Base-by-base conservation (phyloP, 2,797 vertebrate genomes). In the Pempheris klunzingeri region DNA sequence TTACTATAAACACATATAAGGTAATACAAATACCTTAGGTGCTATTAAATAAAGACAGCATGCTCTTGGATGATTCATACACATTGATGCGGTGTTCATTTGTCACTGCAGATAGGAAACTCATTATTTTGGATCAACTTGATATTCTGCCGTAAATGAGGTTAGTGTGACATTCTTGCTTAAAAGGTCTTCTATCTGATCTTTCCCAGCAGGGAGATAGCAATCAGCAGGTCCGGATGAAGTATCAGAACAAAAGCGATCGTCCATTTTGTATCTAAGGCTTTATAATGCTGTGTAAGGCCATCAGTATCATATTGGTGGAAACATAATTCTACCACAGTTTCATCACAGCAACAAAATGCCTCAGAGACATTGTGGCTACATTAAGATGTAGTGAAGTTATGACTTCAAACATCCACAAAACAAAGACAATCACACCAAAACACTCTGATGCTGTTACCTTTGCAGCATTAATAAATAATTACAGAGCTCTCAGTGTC, bases 391-490 rank as follows among this genome's bases (percentile, higher is more conserved):
- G 47, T 34, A 57, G n/a, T 64, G 5, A 49, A 67, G 32, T 57
- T 71, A 24, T 62, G 47, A 38, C 52, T 74, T 77, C n/a, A 65
- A 68, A 82, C 63, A 59, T 34, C 20, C 46, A 50, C 18, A 60
- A 53, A 72, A 71, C 41, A 52, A 83, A 78, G 81, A 52, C 8
- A 54, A 53, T 46, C 41, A 32, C 43, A 72, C n/a, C 15, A 32
- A 65, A 77, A 36, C 50, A 64, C 13, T 52, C 20, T 20, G 59
- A 43, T 54, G 66, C 17, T 41, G 53, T 70, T 44, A 10, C 58
- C 20, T 46, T 22, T 44, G 58, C 55, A 80, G 63, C 65, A 61
- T 50, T 54, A 3, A 67, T 47, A 62, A 76, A 81, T 34, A 50
- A 77, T 4, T 74, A 39, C 34, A 63, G 46, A 78, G 14, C 14